Evolutionary conservation across 2,113 vertebrate genomes (phyloP).

Genomic region (Hylia prasina): DNA sequence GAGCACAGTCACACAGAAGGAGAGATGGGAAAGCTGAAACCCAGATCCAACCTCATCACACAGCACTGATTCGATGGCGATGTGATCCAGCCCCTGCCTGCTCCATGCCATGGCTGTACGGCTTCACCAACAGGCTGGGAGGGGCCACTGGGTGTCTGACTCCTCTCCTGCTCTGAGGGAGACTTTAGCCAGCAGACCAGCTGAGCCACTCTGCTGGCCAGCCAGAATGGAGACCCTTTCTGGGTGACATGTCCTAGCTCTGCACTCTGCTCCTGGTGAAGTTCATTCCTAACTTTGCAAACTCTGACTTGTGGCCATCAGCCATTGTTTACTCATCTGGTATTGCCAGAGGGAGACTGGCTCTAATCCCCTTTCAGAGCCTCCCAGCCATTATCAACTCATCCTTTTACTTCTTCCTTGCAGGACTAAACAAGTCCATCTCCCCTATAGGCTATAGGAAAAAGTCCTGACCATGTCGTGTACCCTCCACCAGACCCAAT

Average conservation of each 20-base stretch:
- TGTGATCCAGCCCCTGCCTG: not conserved
- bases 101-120: not conserved
- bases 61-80: accelerated
- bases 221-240: not conserved
- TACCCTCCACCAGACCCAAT: not conserved
- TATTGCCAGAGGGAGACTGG: not conserved
- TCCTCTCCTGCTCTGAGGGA: not conserved
- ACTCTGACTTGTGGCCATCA: not conserved
- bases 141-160: accelerated
- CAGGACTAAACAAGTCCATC: not conserved
- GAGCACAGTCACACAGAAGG: not conserved
- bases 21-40: not conserved
- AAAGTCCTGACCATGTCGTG: accelerated
- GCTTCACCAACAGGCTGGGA: not conserved
- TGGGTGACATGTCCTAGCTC: not conserved
- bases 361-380: not conserved
- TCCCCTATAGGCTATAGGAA: not conserved
- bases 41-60: not conserved
- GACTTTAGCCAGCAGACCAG: not conserved
- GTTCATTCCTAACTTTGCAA: not conserved
- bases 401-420: not conserved
- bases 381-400: not conserved
- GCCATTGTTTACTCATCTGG: not conserved
- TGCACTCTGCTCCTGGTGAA: not conserved
- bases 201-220: not conserved